Conservation (phyloP, 2,888 invertebrate genomes). For the Leptura quadrifasciata region DNA sequence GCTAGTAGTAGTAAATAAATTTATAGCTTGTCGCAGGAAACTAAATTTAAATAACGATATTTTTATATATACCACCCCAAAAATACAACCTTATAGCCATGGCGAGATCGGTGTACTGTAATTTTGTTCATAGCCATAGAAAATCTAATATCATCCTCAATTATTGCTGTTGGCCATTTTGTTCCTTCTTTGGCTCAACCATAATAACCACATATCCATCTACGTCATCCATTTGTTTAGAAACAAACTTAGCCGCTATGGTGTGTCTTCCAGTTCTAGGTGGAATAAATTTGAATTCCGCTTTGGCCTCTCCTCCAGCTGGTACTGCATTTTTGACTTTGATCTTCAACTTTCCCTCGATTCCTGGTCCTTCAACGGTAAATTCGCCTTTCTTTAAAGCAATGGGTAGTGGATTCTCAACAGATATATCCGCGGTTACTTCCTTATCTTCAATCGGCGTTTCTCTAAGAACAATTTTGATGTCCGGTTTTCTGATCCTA, state of each 20-base stretch:
- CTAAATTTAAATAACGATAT: not conserved
- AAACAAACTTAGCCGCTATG: slow-evolving; percentile 90
- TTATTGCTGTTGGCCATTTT: slow-evolving; percentile 47
- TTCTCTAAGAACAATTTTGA: slow-evolving; percentile 81
- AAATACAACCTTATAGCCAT: not conserved
- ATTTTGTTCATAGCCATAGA: not conserved
- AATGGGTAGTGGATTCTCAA: slow-evolving; percentile 89
- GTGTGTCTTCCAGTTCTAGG: slow-evolving; percentile 87
- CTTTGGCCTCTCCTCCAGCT: slow-evolving; percentile 82
- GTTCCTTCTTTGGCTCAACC: slow-evolving; percentile 75
- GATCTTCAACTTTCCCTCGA: slow-evolving; percentile 84
- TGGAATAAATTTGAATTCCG: slow-evolving; percentile 83
- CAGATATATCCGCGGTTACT: slow-evolving; percentile 78
- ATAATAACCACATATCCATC: slow-evolving; percentile 90
- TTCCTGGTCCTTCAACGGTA: slow-evolving; percentile 87
- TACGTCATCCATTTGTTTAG: slow-evolving; percentile 91
- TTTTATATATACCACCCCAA: not conserved
- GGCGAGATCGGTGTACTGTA: not conserved
- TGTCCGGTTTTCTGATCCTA: slow-evolving; percentile 88
- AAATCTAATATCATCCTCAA: not conserved
- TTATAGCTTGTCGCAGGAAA: not conserved
- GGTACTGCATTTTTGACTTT: slow-evolving; percentile 79
- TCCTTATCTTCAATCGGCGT: slow-evolving; percentile 73
- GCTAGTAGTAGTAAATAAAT: not conserved
- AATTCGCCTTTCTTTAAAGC: slow-evolving; percentile 86